Evolutionary conservation across 2,113 vertebrate genomes (phyloP), one percentile per base, ranked within the genome.

Genomic region (Epinephelus fuscoguttatus): DNA sequence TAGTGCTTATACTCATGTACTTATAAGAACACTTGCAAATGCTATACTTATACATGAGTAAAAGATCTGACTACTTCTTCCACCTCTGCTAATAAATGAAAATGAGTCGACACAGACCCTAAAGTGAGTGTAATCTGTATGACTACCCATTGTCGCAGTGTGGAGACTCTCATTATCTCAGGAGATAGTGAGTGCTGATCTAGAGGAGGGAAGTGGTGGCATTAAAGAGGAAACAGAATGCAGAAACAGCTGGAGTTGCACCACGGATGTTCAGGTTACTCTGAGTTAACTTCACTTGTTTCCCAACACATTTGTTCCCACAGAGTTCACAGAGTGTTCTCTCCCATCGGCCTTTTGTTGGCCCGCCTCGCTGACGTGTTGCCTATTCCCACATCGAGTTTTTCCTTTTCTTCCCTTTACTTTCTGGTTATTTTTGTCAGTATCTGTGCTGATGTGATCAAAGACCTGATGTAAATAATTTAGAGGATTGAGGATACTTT

Each of bases 161-260:
- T 5, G 14, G 15, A 66, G 37, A 6, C 49, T 50, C 10, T 45
- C 2, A 6, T 37, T 25, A 47, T 77, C 74, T 66, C 60, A 9
- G 71, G 49, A 62, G 73, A 66, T 12, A 2, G 37, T 1, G n/a
- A 57, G 67, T 3, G 42, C 27, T 27, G 68, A 66, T 53, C 8
- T 42, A 60, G 68, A 37, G 47, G 47, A 81, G 81, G 59, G 14
- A 78, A 27, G 33, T 49, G 23, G 60, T 15, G 74, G 63, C 63
- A 63, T 63, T 55, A 18, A 62, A 67, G 30, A n/a, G 47, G 53
- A 78, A 79, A 17, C 15, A 42, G 27, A 73, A 62, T 50, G 53
- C 66, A 76, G 77, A 73, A 81, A 30, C 70, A 80, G 73, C 81
- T 84, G 78, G 63, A 85, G 71, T 45, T 62, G 50, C 50, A 77